Percentiles rank a stretch among this genome's conserved stretches.
Conservation (phyloP, 1,140 invertebrate genomes). For the Drosophila equinoxialis region DNA sequence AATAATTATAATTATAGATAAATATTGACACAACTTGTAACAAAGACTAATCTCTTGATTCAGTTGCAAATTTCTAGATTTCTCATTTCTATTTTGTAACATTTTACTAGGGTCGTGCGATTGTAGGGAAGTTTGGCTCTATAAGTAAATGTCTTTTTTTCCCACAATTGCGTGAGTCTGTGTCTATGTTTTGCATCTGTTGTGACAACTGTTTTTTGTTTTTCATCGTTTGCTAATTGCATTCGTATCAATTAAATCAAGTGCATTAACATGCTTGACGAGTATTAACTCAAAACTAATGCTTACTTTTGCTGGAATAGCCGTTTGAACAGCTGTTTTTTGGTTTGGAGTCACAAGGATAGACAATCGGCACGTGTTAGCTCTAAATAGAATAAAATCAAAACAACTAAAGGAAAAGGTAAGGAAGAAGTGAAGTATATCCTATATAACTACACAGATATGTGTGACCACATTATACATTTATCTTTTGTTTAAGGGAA, state of each 20-base stretch:
- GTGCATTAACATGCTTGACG: constrained; percentile 23
- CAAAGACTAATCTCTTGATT: too few species aligned
- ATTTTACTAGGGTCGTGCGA: too few species aligned
- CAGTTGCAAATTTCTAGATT: too few species aligned
- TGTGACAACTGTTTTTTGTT: constrained; percentile 64
- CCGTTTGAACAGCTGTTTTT: constrained; percentile 65
- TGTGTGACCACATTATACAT: too few species aligned
- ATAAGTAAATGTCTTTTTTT: not conserved
- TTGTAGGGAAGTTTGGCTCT: too few species aligned
- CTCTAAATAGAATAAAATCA: not conserved
- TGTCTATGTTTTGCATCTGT: constrained; percentile 27
- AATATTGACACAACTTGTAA: too few species aligned
- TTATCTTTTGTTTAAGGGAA: too few species aligned
- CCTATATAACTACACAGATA: too few species aligned
- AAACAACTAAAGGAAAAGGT: not conserved
- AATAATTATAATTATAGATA: too few species aligned
- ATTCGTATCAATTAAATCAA: constrained; percentile 57
- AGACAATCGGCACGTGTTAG: not conserved
- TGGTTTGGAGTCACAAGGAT: constrained; percentile 27
- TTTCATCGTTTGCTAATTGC: constrained; percentile 49
- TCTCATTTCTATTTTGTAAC: too few species aligned
- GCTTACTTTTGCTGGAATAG: constrained; percentile 23
- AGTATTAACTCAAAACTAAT: not conserved
- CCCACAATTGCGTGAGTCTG: constrained; percentile 18
- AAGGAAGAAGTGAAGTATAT: too few species aligned